Evolutionary conservation across 2,888 invertebrate species (phyloP).

Genomic region (Megamerina dolium): DNA sequence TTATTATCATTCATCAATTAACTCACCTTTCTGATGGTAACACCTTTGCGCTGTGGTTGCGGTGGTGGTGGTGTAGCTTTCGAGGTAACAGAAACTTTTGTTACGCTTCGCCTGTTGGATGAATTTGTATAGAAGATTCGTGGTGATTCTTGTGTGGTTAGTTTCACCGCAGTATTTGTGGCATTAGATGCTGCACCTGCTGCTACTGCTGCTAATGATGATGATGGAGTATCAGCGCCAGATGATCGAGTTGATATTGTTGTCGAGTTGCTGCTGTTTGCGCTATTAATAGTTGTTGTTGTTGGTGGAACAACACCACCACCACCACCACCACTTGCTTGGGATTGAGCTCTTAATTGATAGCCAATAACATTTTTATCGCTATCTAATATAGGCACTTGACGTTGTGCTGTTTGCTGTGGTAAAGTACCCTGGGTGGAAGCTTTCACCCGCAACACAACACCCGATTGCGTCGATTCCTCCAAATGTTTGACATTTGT

Average conservation of each 20-base stretch:
- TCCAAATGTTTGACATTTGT: too few relatives aligned
- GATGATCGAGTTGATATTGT: not conserved
- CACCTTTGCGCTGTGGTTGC: slow-evolving; percentile 9
- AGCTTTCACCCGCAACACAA: not conserved
- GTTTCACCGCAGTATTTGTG: slow-evolving; percentile 7
- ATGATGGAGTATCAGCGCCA: not conserved
- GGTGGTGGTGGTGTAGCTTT: slow-evolving; percentile 1
- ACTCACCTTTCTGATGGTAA: slow-evolving; percentile 19
- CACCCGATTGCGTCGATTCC: not conserved
- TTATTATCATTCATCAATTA: not conserved
- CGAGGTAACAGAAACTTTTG: too few relatives aligned
- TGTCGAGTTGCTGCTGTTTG: not conserved
- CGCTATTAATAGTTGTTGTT: too few relatives aligned
- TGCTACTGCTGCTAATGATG: not conserved
- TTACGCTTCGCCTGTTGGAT: too few relatives aligned
- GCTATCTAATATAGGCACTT: slow-evolving; percentile 23
- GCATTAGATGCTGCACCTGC: not conserved
- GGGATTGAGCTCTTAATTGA: slow-evolving; percentile 13
- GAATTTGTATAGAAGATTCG: slow-evolving; percentile 25
- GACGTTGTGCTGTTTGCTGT: slow-evolving; percentile 14
- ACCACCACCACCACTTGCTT: slow-evolving; percentile 5
- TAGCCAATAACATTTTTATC: slow-evolving; percentile 27
- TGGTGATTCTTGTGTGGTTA: slow-evolving; percentile 24
- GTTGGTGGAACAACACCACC: not conserved
- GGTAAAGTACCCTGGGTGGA: not conserved